These are phyloP conservation scores for Ctenosaura bakeri DNA, from an alignment of 2,797 vertebrate genomes.

Conservation along the genomic window DNA sequence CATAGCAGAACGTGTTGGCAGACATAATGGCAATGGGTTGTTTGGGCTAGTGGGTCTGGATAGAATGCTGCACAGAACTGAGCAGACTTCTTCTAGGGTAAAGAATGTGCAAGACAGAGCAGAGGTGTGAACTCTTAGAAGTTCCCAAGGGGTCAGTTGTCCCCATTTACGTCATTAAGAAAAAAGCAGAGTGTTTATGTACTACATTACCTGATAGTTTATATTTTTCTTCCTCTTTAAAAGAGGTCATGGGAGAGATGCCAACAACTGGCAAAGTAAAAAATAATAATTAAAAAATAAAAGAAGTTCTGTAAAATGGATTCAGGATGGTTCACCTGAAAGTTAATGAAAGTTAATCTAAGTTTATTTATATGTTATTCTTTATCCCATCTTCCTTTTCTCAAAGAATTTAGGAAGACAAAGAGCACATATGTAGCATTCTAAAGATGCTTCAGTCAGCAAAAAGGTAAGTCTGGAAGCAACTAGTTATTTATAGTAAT, in stretches of 20 bases:
- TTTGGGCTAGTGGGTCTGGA: constrained; percentile 33
- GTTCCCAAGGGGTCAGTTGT: constrained; percentile 25
- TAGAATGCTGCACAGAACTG: constrained; percentile 2
- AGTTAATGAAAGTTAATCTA: background rate
- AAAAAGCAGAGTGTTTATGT: constrained; percentile 14
- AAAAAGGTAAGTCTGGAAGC: background rate
- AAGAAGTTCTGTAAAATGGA: background rate
- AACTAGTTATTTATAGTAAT: background rate
- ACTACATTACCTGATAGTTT: background rate
- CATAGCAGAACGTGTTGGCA: constrained; percentile 25
- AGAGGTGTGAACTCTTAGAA: background rate
- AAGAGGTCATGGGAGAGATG: background rate
- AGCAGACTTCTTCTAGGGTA: constrained; percentile 27
- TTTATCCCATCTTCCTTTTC: background rate
- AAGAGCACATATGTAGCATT: background rate
- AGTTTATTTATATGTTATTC: background rate
- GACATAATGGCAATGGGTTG: constrained; percentile 23
- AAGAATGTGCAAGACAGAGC: background rate
- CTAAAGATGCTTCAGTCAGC: background rate
- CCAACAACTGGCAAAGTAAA: background rate
- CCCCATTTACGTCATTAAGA: background rate
- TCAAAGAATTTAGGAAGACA: background rate
- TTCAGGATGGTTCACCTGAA: background rate
- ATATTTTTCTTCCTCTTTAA: background rate
- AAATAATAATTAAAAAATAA: background rate